Evolutionary conservation across 2,888 invertebrate genomes (phyloP).

Genomic region (Venustoraphidia nigricollis): DNA sequence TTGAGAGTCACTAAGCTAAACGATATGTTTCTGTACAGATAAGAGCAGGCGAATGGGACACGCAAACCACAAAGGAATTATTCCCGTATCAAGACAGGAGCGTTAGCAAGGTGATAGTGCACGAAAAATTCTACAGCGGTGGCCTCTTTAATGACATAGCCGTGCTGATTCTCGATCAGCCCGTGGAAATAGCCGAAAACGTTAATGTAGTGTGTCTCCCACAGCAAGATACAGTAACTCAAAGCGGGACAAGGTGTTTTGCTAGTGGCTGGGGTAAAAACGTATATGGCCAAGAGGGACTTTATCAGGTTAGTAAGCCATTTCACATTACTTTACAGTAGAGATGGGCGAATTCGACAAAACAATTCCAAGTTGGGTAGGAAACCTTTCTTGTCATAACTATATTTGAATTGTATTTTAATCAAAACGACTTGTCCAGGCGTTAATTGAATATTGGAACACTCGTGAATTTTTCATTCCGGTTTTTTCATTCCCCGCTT

Average conservation of each 20-base stretch:
- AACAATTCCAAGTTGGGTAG: too few species aligned
- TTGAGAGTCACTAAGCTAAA: too few species aligned
- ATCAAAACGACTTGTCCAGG: too few species aligned
- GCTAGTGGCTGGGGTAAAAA: constrained; percentile 68
- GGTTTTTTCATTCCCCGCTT: too few species aligned
- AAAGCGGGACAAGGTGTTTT: constrained; percentile 39
- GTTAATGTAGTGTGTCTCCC: constrained; percentile 57
- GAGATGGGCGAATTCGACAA: too few species aligned
- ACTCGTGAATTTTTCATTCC: too few species aligned
- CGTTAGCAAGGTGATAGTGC: constrained; percentile 38
- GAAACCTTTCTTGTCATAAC: too few species aligned
- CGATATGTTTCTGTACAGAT: constrained; percentile 16
- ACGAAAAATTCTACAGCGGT: constrained; percentile 47
- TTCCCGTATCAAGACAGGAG: constrained; percentile 53
- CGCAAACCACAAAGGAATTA: constrained; percentile 53
- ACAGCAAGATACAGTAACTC: constrained; percentile 27
- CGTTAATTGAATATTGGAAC: too few species aligned
- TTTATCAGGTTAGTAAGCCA: constrained; percentile 23
- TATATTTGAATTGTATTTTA: too few species aligned
- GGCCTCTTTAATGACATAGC: constrained; percentile 63
- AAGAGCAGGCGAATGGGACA: constrained; percentile 73
- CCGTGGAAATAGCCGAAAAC: constrained; percentile 47
- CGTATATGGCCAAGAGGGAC: constrained; percentile 39
- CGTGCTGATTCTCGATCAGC: constrained; percentile 43
- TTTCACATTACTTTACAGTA: too few species aligned